These are phyloP conservation scores for Bombyx huttoni DNA, from an alignment of 2,888 invertebrate genomes.

Conservation along the genomic window DNA sequence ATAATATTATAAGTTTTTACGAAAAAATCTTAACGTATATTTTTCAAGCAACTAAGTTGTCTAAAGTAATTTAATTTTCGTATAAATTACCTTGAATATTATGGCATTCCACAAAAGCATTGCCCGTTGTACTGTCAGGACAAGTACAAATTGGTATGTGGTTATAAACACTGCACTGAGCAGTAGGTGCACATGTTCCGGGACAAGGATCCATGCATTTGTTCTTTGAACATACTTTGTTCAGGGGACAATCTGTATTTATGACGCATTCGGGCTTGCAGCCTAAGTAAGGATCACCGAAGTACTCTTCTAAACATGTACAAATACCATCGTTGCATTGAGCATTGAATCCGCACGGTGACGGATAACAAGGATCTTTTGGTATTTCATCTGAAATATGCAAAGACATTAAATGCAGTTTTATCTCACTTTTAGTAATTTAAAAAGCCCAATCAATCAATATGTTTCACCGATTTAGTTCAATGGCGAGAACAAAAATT, in stretches of 20 bases:
- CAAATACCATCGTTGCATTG: slow-evolving; percentile 77
- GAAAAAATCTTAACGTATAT: too few relatives aligned
- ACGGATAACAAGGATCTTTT: slow-evolving; percentile 79
- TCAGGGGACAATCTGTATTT: slow-evolving; percentile 78
- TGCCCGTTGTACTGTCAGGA: slow-evolving; percentile 75
- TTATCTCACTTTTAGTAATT: too few relatives aligned
- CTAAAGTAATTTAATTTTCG: too few relatives aligned
- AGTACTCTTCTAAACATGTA: slow-evolving; percentile 79
- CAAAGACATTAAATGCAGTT: too few relatives aligned
- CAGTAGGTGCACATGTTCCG: slow-evolving; percentile 76
- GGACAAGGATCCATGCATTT: slow-evolving; percentile 83
- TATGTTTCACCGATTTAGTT: too few relatives aligned
- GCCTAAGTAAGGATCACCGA: slow-evolving; percentile 80
- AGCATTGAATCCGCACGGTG: slow-evolving; percentile 78
- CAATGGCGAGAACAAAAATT: too few relatives aligned
- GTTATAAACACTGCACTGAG: slow-evolving; percentile 74
- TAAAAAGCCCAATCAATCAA: too few relatives aligned
- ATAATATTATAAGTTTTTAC: neutral
- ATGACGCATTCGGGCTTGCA: slow-evolving; percentile 85
- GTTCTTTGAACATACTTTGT: slow-evolving; percentile 80
- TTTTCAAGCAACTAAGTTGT: too few relatives aligned
- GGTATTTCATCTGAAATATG: slow-evolving; percentile 41
- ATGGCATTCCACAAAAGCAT: slow-evolving; percentile 79
- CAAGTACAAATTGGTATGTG: slow-evolving; percentile 79
- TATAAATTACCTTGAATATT: slow-evolving; percentile 61